Conservation (phyloP, 2,113 vertebrate genomes). For the Microtus ochrogaster region DNA sequence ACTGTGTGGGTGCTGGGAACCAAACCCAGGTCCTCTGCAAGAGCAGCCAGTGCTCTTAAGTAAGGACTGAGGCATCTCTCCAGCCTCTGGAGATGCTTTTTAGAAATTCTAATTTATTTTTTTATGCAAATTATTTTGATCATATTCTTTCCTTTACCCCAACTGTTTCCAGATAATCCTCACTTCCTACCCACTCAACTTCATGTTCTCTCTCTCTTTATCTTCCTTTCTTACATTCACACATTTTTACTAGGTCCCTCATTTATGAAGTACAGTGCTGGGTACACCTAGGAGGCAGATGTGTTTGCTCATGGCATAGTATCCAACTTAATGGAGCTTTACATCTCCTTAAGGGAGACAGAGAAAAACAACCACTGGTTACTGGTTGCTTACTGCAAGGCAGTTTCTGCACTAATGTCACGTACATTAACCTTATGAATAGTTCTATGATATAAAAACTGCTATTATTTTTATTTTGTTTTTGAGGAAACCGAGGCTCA, state of each 20-base stretch:
- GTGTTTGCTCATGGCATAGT: neutral
- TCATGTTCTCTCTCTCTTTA: neutral
- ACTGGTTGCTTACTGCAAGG: neutral
- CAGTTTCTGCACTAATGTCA: neutral
- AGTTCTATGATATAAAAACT: neutral
- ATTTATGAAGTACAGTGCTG: neutral
- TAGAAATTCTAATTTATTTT: neutral
- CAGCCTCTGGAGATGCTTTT: neutral
- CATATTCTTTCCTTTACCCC: neutral
- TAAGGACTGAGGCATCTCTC: neutral
- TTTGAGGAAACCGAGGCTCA: slow-evolving; percentile 11
- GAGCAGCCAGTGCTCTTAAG: neutral
- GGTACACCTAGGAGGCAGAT: neutral
- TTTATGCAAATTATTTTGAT: neutral
- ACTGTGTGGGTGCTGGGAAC: neutral
- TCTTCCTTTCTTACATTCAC: neutral
- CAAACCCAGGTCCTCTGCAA: neutral
- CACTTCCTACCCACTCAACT: neutral
- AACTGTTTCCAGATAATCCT: neutral
- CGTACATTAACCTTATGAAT: neutral
- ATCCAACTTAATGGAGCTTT: neutral
- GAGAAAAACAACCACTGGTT: neutral
- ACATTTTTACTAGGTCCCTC: neutral
- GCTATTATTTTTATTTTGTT: neutral
- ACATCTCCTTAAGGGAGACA: neutral